A percentile compares a stretch with the other conserved stretches of the same genome.
Conservation (phyloP, 30 jellyfish, hydroid and myxozoan genomes). For the Clytia hemisphaerica region DNA sequence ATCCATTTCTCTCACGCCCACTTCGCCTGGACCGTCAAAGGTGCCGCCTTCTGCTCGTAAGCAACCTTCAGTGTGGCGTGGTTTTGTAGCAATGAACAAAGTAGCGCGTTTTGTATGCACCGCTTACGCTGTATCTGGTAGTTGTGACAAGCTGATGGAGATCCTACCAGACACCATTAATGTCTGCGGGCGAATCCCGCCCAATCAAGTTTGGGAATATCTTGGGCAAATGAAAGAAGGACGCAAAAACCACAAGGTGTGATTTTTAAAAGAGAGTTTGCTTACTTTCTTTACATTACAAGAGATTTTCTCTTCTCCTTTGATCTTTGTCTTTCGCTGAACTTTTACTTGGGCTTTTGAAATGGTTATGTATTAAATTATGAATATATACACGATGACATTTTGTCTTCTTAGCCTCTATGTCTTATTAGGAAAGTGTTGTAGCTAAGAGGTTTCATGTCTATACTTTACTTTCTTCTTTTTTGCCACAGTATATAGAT, state of each 20-base stretch:
- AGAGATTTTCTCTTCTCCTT: too few relatives aligned
- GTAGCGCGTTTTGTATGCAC: slow-evolving; percentile 73
- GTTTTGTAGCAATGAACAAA: slow-evolving; percentile 66
- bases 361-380: too few relatives aligned
- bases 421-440: too few relatives aligned
- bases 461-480: neutral
- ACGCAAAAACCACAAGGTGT: slow-evolving; percentile 31
- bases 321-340: too few relatives aligned
- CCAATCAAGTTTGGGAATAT: slow-evolving; percentile 93
- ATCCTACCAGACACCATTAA: slow-evolving; percentile 76
- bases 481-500: slow-evolving; percentile 46
- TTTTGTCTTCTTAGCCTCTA: too few relatives aligned
- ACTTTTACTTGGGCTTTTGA: too few relatives aligned
- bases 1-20: neutral
- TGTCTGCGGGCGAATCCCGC: slow-evolving; percentile 79
- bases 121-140: slow-evolving; percentile 86
- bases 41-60: slow-evolving; percentile 19
- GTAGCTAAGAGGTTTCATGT: too few relatives aligned
- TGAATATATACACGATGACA: too few relatives aligned
- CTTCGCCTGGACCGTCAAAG: slow-evolving; percentile 7
- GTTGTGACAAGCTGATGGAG: slow-evolving; percentile 73
- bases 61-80: slow-evolving; percentile 76
- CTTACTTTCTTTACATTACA: too few relatives aligned
- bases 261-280: too few relatives aligned
- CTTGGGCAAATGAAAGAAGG: slow-evolving; percentile 57